phyloP scores from a whole-genome alignment of 2,888 invertebrate genomes.

The Aradus depressus region DNA sequence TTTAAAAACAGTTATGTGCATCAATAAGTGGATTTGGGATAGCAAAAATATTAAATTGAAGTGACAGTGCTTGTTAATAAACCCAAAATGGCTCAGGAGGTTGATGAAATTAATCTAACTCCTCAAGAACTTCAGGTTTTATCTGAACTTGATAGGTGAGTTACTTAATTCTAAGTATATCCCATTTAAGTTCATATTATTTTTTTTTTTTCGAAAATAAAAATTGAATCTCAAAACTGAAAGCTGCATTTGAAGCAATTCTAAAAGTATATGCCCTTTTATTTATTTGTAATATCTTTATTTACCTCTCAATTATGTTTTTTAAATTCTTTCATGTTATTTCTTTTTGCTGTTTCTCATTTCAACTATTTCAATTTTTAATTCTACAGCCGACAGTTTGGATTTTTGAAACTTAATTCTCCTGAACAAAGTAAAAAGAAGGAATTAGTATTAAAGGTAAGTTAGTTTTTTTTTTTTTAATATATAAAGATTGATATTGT shows the following conservation, averaged over 20 bases:
- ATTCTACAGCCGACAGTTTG: conserved; percentile 70
- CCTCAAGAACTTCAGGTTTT: conserved; percentile 75
- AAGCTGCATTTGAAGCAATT: background rate
- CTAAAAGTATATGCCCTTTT: background rate
- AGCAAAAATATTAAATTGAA: conserved; percentile 11
- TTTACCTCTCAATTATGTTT: background rate
- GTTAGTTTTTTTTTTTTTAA: conserved; percentile 14
- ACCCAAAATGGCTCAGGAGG: conserved; percentile 43
- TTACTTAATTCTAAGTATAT: conserved; percentile 9
- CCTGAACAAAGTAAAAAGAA: conserved; percentile 72
- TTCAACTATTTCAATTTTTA: conserved; percentile 9
- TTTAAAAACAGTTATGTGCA: too few species aligned
- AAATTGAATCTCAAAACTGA: too few species aligned
- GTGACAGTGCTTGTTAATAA: conserved; percentile 5
- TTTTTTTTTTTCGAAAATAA: too few species aligned
- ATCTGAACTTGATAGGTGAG: conserved; percentile 76
- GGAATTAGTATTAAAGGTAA: conserved; percentile 63
- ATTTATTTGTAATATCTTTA: background rate
- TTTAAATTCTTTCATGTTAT: background rate
- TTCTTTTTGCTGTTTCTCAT: conserved; percentile 2
- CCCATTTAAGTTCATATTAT: too few species aligned
- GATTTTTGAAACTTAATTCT: conserved; percentile 70
- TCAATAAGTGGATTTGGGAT: conserved; percentile 4
- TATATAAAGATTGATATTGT: background rate
- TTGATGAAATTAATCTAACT: conserved; percentile 59